These are phyloP conservation scores for Cydia splendana DNA, from an alignment of 1,140 invertebrate species.

Conservation along the genomic window DNA sequence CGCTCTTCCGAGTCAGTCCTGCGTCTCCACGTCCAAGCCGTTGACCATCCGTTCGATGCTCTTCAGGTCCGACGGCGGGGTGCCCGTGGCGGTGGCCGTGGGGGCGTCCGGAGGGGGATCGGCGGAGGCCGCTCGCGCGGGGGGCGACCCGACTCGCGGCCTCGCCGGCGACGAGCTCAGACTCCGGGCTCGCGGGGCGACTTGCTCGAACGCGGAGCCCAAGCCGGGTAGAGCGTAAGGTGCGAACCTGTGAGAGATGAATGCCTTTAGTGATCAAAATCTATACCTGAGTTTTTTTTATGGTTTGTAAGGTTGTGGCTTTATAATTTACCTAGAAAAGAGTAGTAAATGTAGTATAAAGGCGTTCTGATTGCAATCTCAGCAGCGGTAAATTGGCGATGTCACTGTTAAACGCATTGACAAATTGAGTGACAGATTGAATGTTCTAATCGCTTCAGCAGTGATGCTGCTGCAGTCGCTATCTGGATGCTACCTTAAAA, in stretches of 20 bases:
- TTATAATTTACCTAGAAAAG: too few relatives aligned
- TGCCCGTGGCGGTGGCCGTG: constrained; percentile 53
- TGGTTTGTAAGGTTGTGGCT: too few relatives aligned
- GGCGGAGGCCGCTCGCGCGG: constrained; percentile 77
- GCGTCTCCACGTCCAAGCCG: constrained; percentile 89
- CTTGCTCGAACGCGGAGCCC: constrained; percentile 91
- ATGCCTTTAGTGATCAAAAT: background rate
- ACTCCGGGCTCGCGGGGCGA: constrained; percentile 85
- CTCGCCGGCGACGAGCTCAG: constrained; percentile 85
- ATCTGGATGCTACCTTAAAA: too few relatives aligned
- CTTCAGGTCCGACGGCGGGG: constrained; percentile 88
- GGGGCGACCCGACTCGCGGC: constrained; percentile 81
- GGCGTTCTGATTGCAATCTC: too few relatives aligned
- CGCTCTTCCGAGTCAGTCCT: constrained; percentile 68
- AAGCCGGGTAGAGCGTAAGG: constrained; percentile 89
- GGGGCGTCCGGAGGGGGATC: constrained; percentile 78
- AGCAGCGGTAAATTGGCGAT: too few relatives aligned
- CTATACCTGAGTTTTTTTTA: too few relatives aligned
- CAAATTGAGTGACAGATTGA: too few relatives aligned
- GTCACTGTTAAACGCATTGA: too few relatives aligned
- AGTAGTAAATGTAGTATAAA: too few relatives aligned
- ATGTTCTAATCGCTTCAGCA: too few relatives aligned
- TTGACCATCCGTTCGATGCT: constrained; percentile 99
- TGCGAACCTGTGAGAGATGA: constrained; percentile 86
- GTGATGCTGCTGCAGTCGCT: too few relatives aligned